phyloP scores from a whole-genome alignment of 2,113 vertebrate genomes.

The Pimephales promelas region DNA sequence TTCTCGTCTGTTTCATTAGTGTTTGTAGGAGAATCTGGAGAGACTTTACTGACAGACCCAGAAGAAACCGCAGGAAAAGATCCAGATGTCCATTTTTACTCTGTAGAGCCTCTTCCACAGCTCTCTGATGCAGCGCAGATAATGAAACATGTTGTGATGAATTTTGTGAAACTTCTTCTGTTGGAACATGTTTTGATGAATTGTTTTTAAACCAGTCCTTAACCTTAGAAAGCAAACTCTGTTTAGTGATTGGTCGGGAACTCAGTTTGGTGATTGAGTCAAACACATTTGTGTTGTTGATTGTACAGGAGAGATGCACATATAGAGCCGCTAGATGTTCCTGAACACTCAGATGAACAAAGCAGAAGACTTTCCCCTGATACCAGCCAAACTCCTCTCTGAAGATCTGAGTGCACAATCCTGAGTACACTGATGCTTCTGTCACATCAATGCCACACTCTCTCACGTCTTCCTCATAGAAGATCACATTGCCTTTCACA shows the following conservation, averaged over 20 bases:
- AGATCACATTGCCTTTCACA: background rate
- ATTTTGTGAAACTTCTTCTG: too few species aligned
- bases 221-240: rapidly evolving
- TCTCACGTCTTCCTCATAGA: conserved; percentile 1
- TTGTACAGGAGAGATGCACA: background rate
- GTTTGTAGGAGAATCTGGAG: background rate
- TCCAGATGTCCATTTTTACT: background rate
- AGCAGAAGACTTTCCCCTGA: background rate
- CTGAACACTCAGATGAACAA: background rate
- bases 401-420: conserved; percentile 10
- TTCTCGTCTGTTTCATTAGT: background rate
- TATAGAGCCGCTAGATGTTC: conserved; percentile 5
- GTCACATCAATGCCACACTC: conserved; percentile 8
- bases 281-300: background rate
- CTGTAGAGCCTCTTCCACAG: background rate
- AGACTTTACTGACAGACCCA: background rate
- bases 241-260: too few species aligned
- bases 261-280: too few species aligned
- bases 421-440: conserved; percentile 8
- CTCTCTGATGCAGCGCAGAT: background rate
- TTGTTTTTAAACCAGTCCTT: rapidly evolving
- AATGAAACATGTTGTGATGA: too few species aligned
- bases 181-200: background rate
- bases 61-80: background rate
- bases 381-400: background rate